Base-by-base conservation (phyloP, 1,140 invertebrate genomes). In the Orchesella cincta region DNA sequence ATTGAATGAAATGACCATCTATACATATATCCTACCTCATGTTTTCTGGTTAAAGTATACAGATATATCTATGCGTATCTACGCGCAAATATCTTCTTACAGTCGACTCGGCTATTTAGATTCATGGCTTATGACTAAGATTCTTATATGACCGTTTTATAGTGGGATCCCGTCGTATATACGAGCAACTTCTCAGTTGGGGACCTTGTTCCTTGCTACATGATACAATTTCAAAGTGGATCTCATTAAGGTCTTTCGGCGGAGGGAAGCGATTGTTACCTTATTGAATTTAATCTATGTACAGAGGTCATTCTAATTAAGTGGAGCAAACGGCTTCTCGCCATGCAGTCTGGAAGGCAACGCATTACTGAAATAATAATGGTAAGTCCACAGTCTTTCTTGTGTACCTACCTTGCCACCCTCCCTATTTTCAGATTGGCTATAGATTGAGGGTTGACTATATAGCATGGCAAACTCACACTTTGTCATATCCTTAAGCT, bases 271-370 rank as follows among this genome's bases (percentile, higher is more conserved):
- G 52, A 57, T 57, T 57, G 62, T 67, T 67, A 67, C 62, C 62
- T 67, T 67, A 67, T 67, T 67, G 62, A 67, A 67, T 67, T 29
- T 67, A 67, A 67, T 67, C 62, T 67, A 67, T 67, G 62, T 67
- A 52, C 29, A 72, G 51, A 75, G 73, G 73, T 74, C 74, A 78
- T 75, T 78, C 77, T 78, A 78, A 78, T 78, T 78, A 78, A 78
- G 77, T 78, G 29, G 46, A 51, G 74, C 62, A 51, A 78, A 67
- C 26, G 62, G 62, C 12, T 29, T 67, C 62, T n/a, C 12, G 62
- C 62, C 33, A 31, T 16, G 12, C 26, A 31, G 62, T 33, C 3
- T n/a, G 33, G 8, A 31, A 16, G 5, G 3, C 8, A 5, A 67
- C 8, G 29, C 8, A 75, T 46, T 29, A 75, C 71, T 29, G 16